Evolutionary conservation across 2,797 vertebrate species (phyloP).

Genomic region (Brotula barbata): DNA sequence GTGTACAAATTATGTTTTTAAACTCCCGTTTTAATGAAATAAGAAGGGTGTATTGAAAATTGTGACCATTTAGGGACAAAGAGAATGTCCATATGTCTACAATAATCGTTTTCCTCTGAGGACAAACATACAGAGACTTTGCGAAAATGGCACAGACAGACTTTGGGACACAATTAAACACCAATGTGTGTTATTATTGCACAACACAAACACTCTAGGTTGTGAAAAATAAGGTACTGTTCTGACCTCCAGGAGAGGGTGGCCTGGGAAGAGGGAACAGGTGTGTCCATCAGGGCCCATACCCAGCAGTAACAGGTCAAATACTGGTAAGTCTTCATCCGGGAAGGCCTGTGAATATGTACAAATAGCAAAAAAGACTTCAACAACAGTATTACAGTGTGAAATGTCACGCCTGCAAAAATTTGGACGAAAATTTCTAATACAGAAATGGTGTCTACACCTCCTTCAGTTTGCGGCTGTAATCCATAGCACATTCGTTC

Average conservation of each 20-base stretch:
- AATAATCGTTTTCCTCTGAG: background rate
- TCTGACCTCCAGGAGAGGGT: conserved; percentile 88
- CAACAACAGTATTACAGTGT: background rate
- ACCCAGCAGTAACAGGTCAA: conserved; percentile 89
- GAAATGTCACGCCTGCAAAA: too few relatives aligned
- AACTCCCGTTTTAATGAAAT: background rate
- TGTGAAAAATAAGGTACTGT: background rate
- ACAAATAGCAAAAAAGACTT: background rate
- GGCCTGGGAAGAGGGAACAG: conserved; percentile 91
- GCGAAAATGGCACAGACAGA: too few relatives aligned
- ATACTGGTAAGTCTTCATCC: conserved; percentile 80
- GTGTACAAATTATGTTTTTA: background rate
- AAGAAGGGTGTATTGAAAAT: background rate
- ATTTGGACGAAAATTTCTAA: too few relatives aligned
- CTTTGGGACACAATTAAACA: too few relatives aligned
- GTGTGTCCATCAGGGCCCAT: conserved; percentile 95
- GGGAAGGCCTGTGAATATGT: conserved; percentile 80
- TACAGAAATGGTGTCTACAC: conserved; percentile 56
- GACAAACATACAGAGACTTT: background rate
- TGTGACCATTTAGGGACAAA: background rate
- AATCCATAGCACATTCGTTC: conserved; percentile 85
- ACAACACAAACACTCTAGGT: background rate
- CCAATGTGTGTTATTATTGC: too few relatives aligned
- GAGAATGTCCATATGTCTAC: background rate
- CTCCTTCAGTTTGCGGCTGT: conserved; percentile 82